Percentiles rank a stretch among this genome's conserved stretches.
Evolutionary conservation across 2,113 vertebrate species (phyloP).

Genomic region (Nannospalax galili): DNA sequence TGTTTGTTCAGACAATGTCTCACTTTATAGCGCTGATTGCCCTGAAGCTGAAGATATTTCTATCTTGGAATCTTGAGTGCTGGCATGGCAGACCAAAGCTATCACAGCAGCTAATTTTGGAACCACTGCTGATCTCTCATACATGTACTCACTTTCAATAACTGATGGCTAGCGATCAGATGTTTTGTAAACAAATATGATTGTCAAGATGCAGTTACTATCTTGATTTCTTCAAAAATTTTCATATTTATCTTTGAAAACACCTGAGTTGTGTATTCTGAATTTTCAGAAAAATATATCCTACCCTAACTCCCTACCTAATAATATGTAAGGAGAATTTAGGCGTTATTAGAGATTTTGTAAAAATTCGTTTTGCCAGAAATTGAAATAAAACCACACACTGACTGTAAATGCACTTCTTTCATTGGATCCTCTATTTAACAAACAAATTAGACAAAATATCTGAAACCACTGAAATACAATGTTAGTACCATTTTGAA

Average conservation of each 20-base stretch:
- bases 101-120: neutral
- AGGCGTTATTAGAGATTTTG: neutral
- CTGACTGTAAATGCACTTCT: neutral
- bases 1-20: neutral
- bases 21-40: rapidly evolving
- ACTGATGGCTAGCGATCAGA: neutral
- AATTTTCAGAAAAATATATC: neutral
- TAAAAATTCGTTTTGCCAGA: neutral
- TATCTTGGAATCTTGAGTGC: neutral
- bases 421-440: neutral
- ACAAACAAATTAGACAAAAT: neutral
- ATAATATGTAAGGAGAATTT: neutral
- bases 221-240: neutral
- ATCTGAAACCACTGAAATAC: rapidly evolving
- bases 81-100: rapidly evolving
- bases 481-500: neutral
- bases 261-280: neutral
- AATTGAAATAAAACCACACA: neutral
- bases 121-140: neutral
- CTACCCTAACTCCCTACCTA: neutral
- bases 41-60: no score
- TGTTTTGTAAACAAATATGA: neutral
- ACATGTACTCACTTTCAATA: neutral
- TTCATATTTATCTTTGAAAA: neutral
- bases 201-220: neutral